Conservation (phyloP, 2,888 invertebrate genomes). For the Phortica okadai region DNA sequence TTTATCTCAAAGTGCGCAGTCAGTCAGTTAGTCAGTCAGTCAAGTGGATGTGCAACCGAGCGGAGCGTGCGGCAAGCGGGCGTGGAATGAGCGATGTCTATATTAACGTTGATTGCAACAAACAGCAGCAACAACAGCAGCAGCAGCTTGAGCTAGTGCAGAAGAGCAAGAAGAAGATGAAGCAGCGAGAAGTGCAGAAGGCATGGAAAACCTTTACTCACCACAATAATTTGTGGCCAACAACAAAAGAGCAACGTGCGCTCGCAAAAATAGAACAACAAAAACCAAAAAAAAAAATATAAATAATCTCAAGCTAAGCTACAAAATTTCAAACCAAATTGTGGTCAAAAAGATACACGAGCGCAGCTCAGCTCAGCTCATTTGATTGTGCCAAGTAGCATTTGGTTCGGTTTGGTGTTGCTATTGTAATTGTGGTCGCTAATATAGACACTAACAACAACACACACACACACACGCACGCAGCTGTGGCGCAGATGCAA, state of each 20-base stretch:
- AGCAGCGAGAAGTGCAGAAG: background rate
- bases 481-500: background rate
- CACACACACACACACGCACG: background rate
- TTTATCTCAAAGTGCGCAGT: constrained; percentile 52
- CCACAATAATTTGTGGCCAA: background rate
- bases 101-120: constrained; percentile 21
- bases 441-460: constrained; percentile 12
- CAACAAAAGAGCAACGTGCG: background rate
- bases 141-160: background rate
- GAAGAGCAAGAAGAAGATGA: background rate
- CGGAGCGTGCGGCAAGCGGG: background rate
- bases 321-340: background rate
- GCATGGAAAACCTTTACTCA: background rate
- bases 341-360: background rate
- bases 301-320: background rate
- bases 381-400: background rate
- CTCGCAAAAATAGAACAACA: background rate
- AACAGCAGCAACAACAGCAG: background rate
- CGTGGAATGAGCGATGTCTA: constrained; percentile 15
- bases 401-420: background rate
- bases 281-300: background rate
- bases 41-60: too few relatives aligned
- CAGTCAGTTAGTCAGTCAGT: background rate
- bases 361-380: constrained; percentile 9
- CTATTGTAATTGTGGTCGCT: constrained; percentile 6